These are phyloP conservation scores for Nothobranchius furzeri DNA, from an alignment of 2,113 vertebrate genomes.

Conservation along the genomic window DNA sequence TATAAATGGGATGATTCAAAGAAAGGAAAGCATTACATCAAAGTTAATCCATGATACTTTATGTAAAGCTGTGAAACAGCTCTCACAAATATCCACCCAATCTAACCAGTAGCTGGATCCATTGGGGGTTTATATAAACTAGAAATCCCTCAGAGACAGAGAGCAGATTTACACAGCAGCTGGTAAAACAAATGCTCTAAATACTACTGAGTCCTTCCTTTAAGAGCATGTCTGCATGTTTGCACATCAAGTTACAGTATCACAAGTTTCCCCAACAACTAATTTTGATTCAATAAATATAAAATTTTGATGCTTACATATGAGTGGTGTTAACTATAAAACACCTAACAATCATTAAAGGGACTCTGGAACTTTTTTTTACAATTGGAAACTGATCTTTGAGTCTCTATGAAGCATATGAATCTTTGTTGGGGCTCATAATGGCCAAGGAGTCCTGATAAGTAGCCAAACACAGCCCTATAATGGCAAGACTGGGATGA, in stretches of 20 bases:
- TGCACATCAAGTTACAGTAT: slow-evolving; percentile 36
- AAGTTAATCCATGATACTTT: not conserved
- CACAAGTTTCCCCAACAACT: slow-evolving; percentile 8
- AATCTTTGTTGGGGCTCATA: too few species aligned
- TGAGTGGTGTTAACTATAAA: too few species aligned
- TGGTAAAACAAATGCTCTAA: slow-evolving; percentile 71
- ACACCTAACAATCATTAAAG: too few species aligned
- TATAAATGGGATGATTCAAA: not conserved
- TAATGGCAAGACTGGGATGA: too few species aligned
- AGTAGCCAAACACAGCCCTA: too few species aligned
- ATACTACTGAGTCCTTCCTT: slow-evolving; percentile 50
- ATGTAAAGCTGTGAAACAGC: slow-evolving; percentile 28
- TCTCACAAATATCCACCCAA: slow-evolving; percentile 14
- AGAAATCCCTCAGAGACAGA: slow-evolving; percentile 45
- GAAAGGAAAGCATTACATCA: not conserved
- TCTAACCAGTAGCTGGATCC: slow-evolving; percentile 47
- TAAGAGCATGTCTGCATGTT: slow-evolving; percentile 29
- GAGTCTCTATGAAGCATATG: too few species aligned
- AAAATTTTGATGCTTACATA: not conserved
- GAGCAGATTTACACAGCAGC: slow-evolving; percentile 61
- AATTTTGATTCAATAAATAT: slow-evolving; percentile 4
- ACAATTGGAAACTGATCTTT: too few species aligned
- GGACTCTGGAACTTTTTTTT: too few species aligned
- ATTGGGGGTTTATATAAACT: slow-evolving; percentile 61
- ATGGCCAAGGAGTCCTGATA: too few species aligned